These are phyloP conservation scores for Plutella xylostella DNA, from an alignment of 2,888 invertebrate genomes.

Conservation along the genomic window DNA sequence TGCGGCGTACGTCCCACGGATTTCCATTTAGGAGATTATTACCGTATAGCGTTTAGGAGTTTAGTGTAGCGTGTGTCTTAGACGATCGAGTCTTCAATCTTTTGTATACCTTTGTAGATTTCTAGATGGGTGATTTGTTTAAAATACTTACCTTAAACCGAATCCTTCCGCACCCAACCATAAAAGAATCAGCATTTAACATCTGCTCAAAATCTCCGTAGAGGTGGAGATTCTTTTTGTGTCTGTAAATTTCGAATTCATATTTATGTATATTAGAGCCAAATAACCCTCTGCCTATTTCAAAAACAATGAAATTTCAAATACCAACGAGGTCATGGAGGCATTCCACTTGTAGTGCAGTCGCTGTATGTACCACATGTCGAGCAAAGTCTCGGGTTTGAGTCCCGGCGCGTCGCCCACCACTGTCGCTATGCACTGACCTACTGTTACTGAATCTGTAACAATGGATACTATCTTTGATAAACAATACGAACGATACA, in stretches of 20 bases:
- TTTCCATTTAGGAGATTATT: not conserved
- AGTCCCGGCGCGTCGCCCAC: slow-evolving; percentile 60
- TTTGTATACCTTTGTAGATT: too few relatives aligned
- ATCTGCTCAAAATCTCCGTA: slow-evolving; percentile 58
- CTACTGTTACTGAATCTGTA: slow-evolving; percentile 45
- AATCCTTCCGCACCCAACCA: slow-evolving; percentile 57
- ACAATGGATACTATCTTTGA: not conserved
- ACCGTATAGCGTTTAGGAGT: too few relatives aligned
- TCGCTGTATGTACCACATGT: slow-evolving; percentile 56
- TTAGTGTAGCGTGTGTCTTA: too few relatives aligned
- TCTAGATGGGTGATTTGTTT: too few relatives aligned
- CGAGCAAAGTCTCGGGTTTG: slow-evolving; percentile 49
- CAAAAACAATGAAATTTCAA: too few relatives aligned
- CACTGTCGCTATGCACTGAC: slow-evolving; percentile 54
- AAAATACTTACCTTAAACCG: slow-evolving; percentile 45
- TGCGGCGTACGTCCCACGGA: not conserved
- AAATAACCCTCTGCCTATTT: too few relatives aligned
- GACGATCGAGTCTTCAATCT: too few relatives aligned
- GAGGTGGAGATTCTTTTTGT: too few relatives aligned
- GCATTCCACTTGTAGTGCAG: slow-evolving; percentile 38
- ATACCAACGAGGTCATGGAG: slow-evolving; percentile 39
- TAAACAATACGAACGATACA: not conserved
- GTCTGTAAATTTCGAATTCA: too few relatives aligned
- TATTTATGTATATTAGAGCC: too few relatives aligned
- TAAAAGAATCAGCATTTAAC: slow-evolving; percentile 45